Base-by-base conservation (phyloP, 1,140 invertebrate species). In the Drosophila lowei region DNA sequence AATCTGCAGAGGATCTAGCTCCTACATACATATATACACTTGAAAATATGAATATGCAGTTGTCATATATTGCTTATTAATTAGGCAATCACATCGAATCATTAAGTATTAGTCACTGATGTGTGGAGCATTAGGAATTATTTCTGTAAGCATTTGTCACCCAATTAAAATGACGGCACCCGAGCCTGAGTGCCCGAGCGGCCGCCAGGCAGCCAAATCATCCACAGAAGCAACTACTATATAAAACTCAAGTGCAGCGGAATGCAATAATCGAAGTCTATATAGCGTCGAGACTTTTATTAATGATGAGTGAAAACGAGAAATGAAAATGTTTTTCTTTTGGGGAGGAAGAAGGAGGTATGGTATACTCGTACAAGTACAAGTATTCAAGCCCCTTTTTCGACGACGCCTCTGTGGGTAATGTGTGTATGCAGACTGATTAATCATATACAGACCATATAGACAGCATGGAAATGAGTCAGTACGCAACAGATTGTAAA, bases 31-130 rank as follows among this genome's bases (percentile, higher is more conserved):
- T 34, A 25, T 38, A 50, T 43, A 41, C 8, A 38, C 15, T 28
- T 71, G 61, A 53, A 54, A 61, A 60, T 47, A 49, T 56, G 34
- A 28, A 55, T 55, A 38, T 52, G 23, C 34, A 76, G 44, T 55
- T 76, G 38, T 28, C 57, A 78, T 75, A 68, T 68, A 78, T 83
- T 41, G 79, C 47, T 83, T 76, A 73, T 86, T 84, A 88, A 88
- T 88, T 88, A 79, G 79, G 59, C 84, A 83, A 88, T 88, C 86
- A 88, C 77, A 88, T 50, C 84, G 75, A 89, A 88, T 88, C 83
- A 88, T 89, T 86, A 64, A 58, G 67, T 79, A 86, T 88, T 88
- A 89, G 83, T 88, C 83, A 88, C 64, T 83, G 84, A 89, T 84
- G 67, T 79, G 84, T 88, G 79, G 83, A 88, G 72, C 75, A 79